Evolutionary conservation across 2,113 vertebrate species (phyloP), one percentile per base, ranked within the genome.

Genomic region (Hoplias malabaricus): DNA sequence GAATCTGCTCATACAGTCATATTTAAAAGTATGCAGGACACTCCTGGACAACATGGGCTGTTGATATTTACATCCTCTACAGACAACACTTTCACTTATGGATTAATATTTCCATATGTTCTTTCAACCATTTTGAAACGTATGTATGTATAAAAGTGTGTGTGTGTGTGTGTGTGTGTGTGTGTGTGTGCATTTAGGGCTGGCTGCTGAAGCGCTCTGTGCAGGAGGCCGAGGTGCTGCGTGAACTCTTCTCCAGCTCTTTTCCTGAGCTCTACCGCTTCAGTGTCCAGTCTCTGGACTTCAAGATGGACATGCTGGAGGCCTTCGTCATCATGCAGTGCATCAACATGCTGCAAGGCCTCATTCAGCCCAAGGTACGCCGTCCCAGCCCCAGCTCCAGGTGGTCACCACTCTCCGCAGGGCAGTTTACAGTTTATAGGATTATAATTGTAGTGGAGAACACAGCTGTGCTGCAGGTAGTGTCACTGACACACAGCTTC

Each of bases 291-390:
- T 93, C 90, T 50, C 83, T 99, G 54, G 94, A 96, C 42, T 90
- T 84, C 72, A 97, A 96, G 87, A 97, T 92, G 81, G 95, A 98
- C 65, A 88, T 95, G 89, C 21, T 98, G 27, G 97, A 99, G 84
- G 94, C 95, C 68, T 99, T 98, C 85, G 92, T 98, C 46, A 93
- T 99, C 84, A 92, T 87, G 87, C 97, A 99, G 81, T 93, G 95
- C 86, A 95, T 95, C 83, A 93, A 93, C 84, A 93, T 99, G 93
- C 91, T 99, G 12, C 94, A 96, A 71, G 97, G 97, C 5, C 94
- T 99, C 78, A 95, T 99, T 63, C 94, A 93, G 13, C 74, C 86
- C 2, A 98, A 96, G 93, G 97, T 98, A 71, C 54, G 9, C 14
- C 34, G 43, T 42, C 38, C 29, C n/a, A 21, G 1, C 4, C 46